Conservation (phyloP, 2,113 vertebrate species). For the Orycteropus afer region DNA sequence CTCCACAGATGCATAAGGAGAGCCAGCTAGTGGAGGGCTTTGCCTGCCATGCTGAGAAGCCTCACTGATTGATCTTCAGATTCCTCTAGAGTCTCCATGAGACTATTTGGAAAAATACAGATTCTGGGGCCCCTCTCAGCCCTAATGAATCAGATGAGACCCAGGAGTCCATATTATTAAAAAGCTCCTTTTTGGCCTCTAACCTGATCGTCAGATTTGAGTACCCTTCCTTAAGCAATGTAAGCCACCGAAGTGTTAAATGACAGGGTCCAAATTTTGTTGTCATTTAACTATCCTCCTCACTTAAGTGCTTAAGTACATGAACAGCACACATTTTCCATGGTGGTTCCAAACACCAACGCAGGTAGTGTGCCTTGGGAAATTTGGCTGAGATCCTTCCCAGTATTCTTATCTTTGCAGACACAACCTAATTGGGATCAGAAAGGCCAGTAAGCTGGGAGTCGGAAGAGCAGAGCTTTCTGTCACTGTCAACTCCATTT, state of each 20-base stretch:
- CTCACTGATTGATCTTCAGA: background rate
- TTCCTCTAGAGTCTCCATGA: background rate
- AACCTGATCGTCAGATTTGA: background rate
- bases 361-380: background rate
- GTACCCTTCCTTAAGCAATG: background rate
- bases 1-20: background rate
- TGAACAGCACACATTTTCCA: slow-evolving; percentile 48
- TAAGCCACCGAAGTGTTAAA: slow-evolving; percentile 33
- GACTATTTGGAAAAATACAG: background rate
- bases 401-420: slow-evolving; percentile 55
- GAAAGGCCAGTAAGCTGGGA: slow-evolving; percentile 38
- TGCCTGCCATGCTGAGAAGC: background rate
- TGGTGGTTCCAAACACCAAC: background rate
- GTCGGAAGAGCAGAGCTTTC: slow-evolving; percentile 35
- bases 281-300: slow-evolving; percentile 7
- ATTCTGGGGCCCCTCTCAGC: background rate
- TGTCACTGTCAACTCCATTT: slow-evolving; percentile 62
- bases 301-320: slow-evolving; percentile 22
- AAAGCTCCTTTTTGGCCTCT: background rate
- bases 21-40: background rate
- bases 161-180: background rate
- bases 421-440: slow-evolving; percentile 69
- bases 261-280: slow-evolving; percentile 7
- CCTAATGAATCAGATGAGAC: background rate
- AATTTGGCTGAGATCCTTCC: slow-evolving; percentile 43